These are phyloP conservation scores for Elmis aenea DNA, from an alignment of 2,888 invertebrate species.

Conservation along the genomic window DNA sequence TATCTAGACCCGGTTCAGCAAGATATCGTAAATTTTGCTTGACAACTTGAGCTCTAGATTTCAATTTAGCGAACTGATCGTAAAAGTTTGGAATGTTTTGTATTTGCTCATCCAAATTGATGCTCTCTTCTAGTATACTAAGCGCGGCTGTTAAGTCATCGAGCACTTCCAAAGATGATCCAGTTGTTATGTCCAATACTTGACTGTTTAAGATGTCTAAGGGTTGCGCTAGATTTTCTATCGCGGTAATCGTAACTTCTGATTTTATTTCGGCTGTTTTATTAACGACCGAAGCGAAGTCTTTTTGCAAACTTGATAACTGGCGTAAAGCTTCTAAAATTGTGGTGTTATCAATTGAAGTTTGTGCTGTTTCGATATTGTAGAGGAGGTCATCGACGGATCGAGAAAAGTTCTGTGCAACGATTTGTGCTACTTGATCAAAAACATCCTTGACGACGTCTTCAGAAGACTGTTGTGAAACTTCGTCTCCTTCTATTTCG, in stretches of 20 bases:
- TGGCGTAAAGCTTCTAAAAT: conserved; percentile 39
- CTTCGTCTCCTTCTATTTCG: conserved; percentile 24
- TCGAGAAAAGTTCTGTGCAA: conserved; percentile 39
- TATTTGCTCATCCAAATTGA: conserved; percentile 32
- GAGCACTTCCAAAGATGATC: conserved; percentile 31
- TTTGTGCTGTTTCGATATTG: conserved; percentile 41
- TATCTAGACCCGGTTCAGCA: not conserved
- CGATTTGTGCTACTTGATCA: conserved; percentile 42
- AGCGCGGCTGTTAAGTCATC: conserved; percentile 39
- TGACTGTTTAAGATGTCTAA: conserved; percentile 45
- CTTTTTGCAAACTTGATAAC: conserved; percentile 40
- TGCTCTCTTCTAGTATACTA: conserved; percentile 39
- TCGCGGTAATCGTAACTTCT: conserved; percentile 42
- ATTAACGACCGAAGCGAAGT: conserved; percentile 35
- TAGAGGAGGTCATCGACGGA: conserved; percentile 40
- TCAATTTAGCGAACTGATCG: conserved; percentile 33
- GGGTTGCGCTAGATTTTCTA: conserved; percentile 51
- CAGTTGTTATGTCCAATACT: conserved; percentile 33
- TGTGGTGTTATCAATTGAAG: conserved; percentile 32
- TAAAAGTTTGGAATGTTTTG: conserved; percentile 33
- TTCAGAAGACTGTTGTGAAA: conserved; percentile 23
- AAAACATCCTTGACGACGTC: conserved; percentile 43
- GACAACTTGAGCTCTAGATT: conserved; percentile 34
- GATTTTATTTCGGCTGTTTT: conserved; percentile 34
- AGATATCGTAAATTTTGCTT: conserved; percentile 34